Base-by-base conservation (phyloP, 2,888 invertebrate species). In the Leptopilina drosophilae region DNA sequence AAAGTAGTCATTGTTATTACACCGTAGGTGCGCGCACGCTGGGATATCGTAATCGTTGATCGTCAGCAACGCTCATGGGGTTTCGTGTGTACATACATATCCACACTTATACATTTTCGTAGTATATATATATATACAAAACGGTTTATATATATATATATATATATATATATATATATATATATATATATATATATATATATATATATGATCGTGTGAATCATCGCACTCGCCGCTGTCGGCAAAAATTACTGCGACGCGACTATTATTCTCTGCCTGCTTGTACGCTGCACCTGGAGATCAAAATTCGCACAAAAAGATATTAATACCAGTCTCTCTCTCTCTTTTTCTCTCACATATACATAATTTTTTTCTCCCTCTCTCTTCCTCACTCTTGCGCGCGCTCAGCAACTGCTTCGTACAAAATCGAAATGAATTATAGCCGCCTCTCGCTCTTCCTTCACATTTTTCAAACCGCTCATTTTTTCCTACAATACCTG, bases 1-100 rank as follows among this genome's bases (percentile, higher is more conserved):
- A 87, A 87, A 86, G 81, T 83, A 84, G 80, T 86, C 83, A 84
- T 83, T 85, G 86, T 87, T 89, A 88, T 88, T 88, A 88, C 86
- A 84, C 84, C 84, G 81, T 84, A 82, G 83, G 82, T 81, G 82
- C 83, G 64, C 84, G 84, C 83, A 66, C 84, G 84, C 80, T 82
- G 82, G 85, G 85, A 81, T 87, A 88, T 84, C 87, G 83, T 85
- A 86, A 88, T 88, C 87, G 85, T 84, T 82, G 87, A 87, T 87
- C 87, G 84, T 85, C 85, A 84, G 82, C 83, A 84, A 81, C 83
- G 84, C 82, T 82, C 82, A 82, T 85, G 79, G 82, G 82, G 79
- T 80, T 80, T 49, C 49, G 49, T 49, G 12, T 9, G 11, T 49
- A 49, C 11, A 12, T 11, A 49, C 11, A 12, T 9, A 12, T 9